Conservation (phyloP, 2,113 vertebrate species). For the Lasiurus cinereus region DNA sequence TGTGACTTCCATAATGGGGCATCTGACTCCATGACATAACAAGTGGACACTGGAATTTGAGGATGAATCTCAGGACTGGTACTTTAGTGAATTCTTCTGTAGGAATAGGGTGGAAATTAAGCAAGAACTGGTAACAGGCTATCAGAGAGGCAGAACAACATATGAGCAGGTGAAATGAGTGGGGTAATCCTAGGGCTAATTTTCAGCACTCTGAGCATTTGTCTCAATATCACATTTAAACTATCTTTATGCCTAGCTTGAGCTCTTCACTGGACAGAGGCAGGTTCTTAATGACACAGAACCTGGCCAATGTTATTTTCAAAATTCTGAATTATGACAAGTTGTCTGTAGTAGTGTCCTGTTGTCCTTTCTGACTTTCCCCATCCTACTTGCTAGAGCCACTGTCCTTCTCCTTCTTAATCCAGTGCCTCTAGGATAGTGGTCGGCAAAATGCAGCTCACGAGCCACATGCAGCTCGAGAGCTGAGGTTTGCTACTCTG, state of each 20-base stretch:
- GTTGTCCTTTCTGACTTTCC: background rate
- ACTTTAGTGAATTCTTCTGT: background rate
- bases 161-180: background rate
- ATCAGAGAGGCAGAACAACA: background rate
- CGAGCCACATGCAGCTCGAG: too few relatives aligned
- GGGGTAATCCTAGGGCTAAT: background rate
- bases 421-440: background rate
- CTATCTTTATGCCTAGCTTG: background rate
- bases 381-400: background rate
- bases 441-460: too few relatives aligned
- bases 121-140: background rate
- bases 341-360: background rate
- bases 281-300: background rate
- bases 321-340: background rate
- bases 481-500: too few relatives aligned
- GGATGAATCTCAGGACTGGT: background rate
- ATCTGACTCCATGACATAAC: background rate
- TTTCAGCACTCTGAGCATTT: background rate
- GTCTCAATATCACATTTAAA: background rate
- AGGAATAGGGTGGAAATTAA: background rate
- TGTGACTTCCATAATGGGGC: background rate
- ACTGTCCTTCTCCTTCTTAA: background rate
- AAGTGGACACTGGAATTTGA: background rate
- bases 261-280: background rate
- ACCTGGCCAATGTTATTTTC: background rate